Evolutionary conservation across 2,888 invertebrate genomes (phyloP).

Genomic region (Machimus atricapillus): DNA sequence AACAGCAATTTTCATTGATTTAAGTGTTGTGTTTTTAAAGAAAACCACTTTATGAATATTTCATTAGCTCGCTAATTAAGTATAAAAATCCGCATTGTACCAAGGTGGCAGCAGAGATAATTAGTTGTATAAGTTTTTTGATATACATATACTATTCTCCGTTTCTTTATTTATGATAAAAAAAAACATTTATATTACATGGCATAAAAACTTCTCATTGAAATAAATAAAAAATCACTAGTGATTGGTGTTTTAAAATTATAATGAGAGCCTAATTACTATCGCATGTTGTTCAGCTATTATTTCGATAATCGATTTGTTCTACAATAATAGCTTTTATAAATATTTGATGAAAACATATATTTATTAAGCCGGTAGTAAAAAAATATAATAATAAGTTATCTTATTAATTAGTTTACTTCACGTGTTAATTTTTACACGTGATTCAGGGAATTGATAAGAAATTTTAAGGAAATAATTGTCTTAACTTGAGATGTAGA

Average conservation of each 20-base stretch:
- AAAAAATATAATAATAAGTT: too few species aligned
- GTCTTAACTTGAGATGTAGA: not conserved
- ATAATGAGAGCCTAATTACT: not conserved
- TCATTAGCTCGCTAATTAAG: not conserved
- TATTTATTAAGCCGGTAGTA: too few species aligned
- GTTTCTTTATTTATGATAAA: not conserved
- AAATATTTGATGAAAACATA: too few species aligned
- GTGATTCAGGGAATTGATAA: not conserved
- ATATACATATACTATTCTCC: not conserved
- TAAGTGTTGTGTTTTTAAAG: not conserved
- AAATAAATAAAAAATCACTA: not conserved
- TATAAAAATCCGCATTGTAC: too few species aligned
- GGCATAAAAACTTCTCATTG: not conserved
- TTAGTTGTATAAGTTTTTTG: not conserved
- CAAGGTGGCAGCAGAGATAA: not conserved
- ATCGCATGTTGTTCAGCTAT: not conserved
- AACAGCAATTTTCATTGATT: not conserved
- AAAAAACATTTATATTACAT: not conserved
- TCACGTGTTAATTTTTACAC: not conserved
- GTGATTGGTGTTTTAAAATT: not conserved
- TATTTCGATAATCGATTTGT: not conserved
- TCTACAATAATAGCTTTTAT: not conserved
- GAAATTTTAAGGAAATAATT: not conserved
- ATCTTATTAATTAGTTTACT: not conserved
- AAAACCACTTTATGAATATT: not conserved